Conservation (phyloP, 2,888 invertebrate genomes). For the Philereme vetulata region DNA sequence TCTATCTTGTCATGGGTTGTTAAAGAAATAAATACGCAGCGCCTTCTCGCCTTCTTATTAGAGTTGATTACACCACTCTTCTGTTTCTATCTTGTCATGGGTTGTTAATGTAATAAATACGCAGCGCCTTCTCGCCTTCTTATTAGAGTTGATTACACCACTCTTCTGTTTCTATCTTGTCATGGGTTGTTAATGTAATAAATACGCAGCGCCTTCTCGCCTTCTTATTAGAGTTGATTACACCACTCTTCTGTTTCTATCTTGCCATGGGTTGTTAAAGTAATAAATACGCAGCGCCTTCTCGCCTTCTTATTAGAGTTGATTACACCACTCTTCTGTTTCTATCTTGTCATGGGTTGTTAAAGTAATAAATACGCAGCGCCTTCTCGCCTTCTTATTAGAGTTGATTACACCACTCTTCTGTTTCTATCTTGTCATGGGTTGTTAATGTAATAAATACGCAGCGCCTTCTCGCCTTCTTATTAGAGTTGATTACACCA, state of each 20-base stretch:
- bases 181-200: constrained; percentile 70
- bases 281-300: constrained; percentile 70
- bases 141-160: constrained; percentile 77
- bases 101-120: constrained; percentile 71
- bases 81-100: constrained; percentile 74
- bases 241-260: constrained; percentile 74
- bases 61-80: constrained; percentile 74
- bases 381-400: constrained; percentile 78
- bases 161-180: constrained; percentile 74
- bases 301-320: constrained; percentile 77
- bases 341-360: constrained; percentile 74
- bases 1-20: constrained; percentile 74
- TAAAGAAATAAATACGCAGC: constrained; percentile 69
- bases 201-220: constrained; percentile 74
- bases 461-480: constrained; percentile 75
- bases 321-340: constrained; percentile 75
- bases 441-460: constrained; percentile 71
- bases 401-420: constrained; percentile 74
- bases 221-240: constrained; percentile 78
- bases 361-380: constrained; percentile 69
- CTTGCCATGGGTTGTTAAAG: constrained; percentile 73
- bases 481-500: constrained; percentile 77
- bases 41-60: constrained; percentile 78
- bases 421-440: constrained; percentile 74
- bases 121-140: constrained; percentile 75